Conservation (phyloP, 2,888 invertebrate species). For the Lasioglossum vierecki region DNA sequence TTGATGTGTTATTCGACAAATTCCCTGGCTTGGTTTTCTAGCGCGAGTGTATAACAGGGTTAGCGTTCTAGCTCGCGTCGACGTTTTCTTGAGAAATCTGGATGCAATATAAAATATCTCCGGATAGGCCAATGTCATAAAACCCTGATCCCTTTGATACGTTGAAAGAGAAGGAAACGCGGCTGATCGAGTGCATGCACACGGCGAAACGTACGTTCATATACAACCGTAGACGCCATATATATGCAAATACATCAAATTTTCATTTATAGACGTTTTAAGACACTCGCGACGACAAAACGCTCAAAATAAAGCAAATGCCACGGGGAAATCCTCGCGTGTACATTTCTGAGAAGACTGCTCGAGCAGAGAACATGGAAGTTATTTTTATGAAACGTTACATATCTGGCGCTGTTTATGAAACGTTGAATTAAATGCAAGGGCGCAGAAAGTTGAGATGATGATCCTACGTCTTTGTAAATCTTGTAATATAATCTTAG, state of each 20-base stretch:
- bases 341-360: background rate
- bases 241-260: slow-evolving; percentile 38
- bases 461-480: background rate
- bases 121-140: slow-evolving; percentile 42
- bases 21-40: background rate
- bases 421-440: background rate
- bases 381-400: background rate
- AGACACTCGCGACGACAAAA: slow-evolving; percentile 25
- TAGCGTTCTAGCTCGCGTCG: slow-evolving; percentile 36
- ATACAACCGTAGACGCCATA: slow-evolving; percentile 23
- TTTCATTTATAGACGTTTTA: slow-evolving; percentile 35
- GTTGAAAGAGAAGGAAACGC: slow-evolving; percentile 40
- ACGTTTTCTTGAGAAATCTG: slow-evolving; percentile 46
- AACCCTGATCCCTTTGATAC: slow-evolving; percentile 53
- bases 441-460: background rate
- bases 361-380: background rate
- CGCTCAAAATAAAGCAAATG: background rate
- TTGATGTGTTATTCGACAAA: slow-evolving; percentile 14
- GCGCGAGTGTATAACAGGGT: slow-evolving; percentile 24
- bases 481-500: too few relatives aligned
- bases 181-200: slow-evolving; percentile 46
- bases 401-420: background rate
- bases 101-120: slow-evolving; percentile 43
- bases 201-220: slow-evolving; percentile 27
- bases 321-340: background rate